Base-by-base conservation (phyloP, 1,140 invertebrate genomes). In the Cyclina sinensis region DNA sequence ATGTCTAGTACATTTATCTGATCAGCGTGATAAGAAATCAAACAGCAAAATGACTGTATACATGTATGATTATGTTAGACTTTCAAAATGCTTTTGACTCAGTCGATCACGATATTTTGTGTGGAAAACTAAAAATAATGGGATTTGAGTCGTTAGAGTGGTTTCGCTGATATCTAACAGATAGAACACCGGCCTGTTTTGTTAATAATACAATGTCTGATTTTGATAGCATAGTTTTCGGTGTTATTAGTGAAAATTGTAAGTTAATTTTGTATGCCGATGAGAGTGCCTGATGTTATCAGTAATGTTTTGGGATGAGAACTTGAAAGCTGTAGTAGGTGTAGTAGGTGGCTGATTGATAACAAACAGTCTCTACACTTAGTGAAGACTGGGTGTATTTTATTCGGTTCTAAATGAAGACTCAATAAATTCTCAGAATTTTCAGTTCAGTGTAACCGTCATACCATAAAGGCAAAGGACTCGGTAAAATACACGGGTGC, bases 371-470 rank as follows among this genome's bases (percentile, higher is more conserved):
- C 73, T 27, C 21, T 46, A 21, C 73, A 32, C 24, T 24, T 78
- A 4, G 73, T 39, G 21, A 78, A 78, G 27, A 78, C 73, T n/a
- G 73, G 51, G 39, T 78, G 37, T 48, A 54, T 78, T 32, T 35
- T 24, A 11, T 24, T 24, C 7, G 30, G 27, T 12, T 7, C 43
- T 14, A 43, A 43, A 14, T 14, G 43, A 7, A 4, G 43, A 43
- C 43, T 43, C 14, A 43, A 43, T 43, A 4, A 39, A 21, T 5
- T 27, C 18, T 37, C n/a, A 9, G 24, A 7, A 24, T 73, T 16
- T 7, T 27, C 18, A 18, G 24, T 73, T 18, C 2, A 14, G 5
- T 73, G 68, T 24, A 73, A 37, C 39, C 5, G 27, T 73, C 12
- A 73, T 37, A 73, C 68, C 14, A 73, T 37, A 35, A 39, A 27